Base-by-base conservation (phyloP, 2,113 vertebrate species). In the Rhabdornis inornatus region DNA sequence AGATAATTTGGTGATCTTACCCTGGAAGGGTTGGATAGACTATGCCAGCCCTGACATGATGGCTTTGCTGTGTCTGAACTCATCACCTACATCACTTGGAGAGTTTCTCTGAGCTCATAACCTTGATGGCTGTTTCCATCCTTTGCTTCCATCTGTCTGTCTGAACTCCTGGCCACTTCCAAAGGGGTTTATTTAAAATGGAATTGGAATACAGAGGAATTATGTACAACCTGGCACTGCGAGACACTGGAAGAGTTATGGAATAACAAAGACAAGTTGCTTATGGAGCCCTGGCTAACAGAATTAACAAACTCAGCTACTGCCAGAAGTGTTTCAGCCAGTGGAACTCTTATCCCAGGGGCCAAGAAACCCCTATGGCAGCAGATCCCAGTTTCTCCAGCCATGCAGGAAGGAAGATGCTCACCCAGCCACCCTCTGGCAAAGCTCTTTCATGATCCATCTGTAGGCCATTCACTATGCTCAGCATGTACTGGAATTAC, bases 301-400 rank as follows among this genome's bases (percentile, higher is more conserved):
- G 52, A 59, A 59, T 89, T n/a, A 68, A 33, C 39, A 31, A 55
- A 45, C 27, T 68, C 40, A 12, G 76, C 30, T 64, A 63, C 71
- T 89, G 53, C 24, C 56, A 59, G 39, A 52, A 68, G 35, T 1
- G 3, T 10, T 63, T 53, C 15, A 42, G 39, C 28, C 27, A 35
- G 23, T 3, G 16, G 14, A 86, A 60, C 57, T 47, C 53, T 27
- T 25, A n/a, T 21, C 16, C 31, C 23, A 15, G 52, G 4, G 27
- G 15, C 33, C 66, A 63, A 39, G 10, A 1, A 3, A 1, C 12
- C 12, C 39, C 35, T 18, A 1, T 0, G 2, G 66, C 19, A 44
- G 52, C 59, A 60, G 39, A 42, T 60, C 31, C 49, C 15, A 14
- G 7, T 9, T 33, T 37, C 68, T 76, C 30, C 7, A 30, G 70